Evolutionary conservation across 2,888 invertebrate species (phyloP).

Genomic region (Hipparchia sbordonii): DNA sequence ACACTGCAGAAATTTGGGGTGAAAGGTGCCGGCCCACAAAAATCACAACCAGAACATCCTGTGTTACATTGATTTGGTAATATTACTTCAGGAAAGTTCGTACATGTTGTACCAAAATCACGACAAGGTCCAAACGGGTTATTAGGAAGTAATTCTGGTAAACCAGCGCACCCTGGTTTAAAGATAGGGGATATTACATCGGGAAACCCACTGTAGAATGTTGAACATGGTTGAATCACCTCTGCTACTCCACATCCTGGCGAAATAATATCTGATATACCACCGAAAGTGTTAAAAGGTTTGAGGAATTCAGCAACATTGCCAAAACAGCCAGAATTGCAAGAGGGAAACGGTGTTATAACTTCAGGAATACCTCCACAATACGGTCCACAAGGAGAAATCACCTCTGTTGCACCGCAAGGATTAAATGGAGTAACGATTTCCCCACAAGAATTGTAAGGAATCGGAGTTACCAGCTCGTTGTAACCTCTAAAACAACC

Average conservation of each 20-base stretch:
- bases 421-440: neutral
- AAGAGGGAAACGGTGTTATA: neutral
- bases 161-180: neutral
- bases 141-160: neutral
- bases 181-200: constrained; percentile 28
- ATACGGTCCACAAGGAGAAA: neutral
- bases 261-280: neutral
- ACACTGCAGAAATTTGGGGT: constrained; percentile 16
- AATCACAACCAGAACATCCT: neutral
- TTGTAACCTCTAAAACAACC: constrained; percentile 6
- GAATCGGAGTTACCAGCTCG: constrained; percentile 1
- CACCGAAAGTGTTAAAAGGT: neutral
- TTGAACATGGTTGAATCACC: neutral
- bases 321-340: neutral
- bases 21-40: constrained; percentile 8
- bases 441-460: neutral
- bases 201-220: neutral
- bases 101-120: neutral
- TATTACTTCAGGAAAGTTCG: constrained; percentile 4
- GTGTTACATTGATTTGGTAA: neutral
- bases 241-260: constrained; percentile 12
- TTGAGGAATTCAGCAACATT: neutral
- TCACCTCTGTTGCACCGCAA: neutral
- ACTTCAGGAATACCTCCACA: constrained; percentile 7
- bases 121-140: neutral